These are phyloP conservation scores for Rhynchotus rufescens DNA, from an alignment of 2,797 vertebrate species.

Conservation along the genomic window DNA sequence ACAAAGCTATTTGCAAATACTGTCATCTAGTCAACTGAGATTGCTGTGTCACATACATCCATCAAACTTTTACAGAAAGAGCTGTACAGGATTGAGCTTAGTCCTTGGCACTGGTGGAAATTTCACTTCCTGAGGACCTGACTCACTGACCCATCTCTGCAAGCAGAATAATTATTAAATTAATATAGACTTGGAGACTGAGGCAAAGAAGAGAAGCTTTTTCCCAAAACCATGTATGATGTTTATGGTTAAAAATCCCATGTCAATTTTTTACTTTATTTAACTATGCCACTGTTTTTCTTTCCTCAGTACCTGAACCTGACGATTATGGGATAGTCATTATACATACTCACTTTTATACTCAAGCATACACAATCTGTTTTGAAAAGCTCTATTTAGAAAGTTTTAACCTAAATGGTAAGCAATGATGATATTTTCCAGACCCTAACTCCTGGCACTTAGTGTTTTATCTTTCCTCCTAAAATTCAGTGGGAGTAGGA, in stretches of 20 bases:
- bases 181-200: neutral
- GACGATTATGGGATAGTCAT: neutral
- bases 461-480: neutral
- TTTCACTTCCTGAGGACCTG: neutral
- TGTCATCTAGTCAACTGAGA: neutral
- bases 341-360: neutral
- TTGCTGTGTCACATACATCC: no score
- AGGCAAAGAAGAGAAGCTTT: neutral
- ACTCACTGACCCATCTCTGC: neutral
- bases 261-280: neutral
- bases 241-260: neutral
- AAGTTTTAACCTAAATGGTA: neutral
- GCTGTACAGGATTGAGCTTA: neutral
- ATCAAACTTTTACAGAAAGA: neutral
- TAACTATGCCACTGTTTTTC: neutral
- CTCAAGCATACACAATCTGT: neutral
- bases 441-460: neutral
- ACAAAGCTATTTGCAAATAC: neutral
- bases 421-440: neutral
- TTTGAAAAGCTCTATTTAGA: neutral
- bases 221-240: neutral
- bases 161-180: neutral
- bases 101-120: neutral
- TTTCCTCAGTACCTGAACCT: neutral
- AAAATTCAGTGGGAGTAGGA: neutral